Conservation (phyloP, 2,113 vertebrate genomes). For the Lampris megalopsis region DNA sequence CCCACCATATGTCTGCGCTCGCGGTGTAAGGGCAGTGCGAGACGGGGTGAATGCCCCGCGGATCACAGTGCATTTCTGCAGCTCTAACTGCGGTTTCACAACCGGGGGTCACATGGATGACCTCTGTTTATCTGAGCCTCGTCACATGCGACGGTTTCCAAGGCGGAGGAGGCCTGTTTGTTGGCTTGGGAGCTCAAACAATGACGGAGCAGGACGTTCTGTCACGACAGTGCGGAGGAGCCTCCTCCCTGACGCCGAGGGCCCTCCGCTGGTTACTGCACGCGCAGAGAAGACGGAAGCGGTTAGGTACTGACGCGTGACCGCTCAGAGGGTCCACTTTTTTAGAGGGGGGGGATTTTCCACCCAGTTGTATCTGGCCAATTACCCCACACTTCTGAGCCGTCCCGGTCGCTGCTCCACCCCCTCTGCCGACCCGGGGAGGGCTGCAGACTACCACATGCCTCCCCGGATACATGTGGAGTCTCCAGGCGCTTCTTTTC, state of each 20-base stretch:
- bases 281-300: slow-evolving; percentile 5
- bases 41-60: slow-evolving; percentile 35
- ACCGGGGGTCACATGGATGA: background rate
- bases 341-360: too few relatives aligned
- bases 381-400: too few relatives aligned
- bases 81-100: slow-evolving; percentile 4
- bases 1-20: slow-evolving; percentile 5
- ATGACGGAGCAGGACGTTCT: background rate
- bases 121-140: background rate
- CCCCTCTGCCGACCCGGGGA: too few relatives aligned
- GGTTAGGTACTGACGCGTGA: slow-evolving; percentile 4
- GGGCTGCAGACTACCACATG: too few relatives aligned
- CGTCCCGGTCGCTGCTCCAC: too few relatives aligned
- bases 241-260: background rate
- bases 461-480: too few relatives aligned
- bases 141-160: background rate
- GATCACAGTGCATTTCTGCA: slow-evolving; percentile 8
- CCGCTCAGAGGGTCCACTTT: slow-evolving; percentile 6
- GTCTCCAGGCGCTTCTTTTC: too few relatives aligned
- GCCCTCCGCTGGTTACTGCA: slow-evolving; percentile 18
- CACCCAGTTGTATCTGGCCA: too few relatives aligned
- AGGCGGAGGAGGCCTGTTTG: background rate
- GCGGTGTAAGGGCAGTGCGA: background rate
- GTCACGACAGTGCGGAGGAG: background rate
- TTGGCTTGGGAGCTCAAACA: background rate